Conservation (phyloP, 2,113 vertebrate species). For the Fukomys damarensis region DNA sequence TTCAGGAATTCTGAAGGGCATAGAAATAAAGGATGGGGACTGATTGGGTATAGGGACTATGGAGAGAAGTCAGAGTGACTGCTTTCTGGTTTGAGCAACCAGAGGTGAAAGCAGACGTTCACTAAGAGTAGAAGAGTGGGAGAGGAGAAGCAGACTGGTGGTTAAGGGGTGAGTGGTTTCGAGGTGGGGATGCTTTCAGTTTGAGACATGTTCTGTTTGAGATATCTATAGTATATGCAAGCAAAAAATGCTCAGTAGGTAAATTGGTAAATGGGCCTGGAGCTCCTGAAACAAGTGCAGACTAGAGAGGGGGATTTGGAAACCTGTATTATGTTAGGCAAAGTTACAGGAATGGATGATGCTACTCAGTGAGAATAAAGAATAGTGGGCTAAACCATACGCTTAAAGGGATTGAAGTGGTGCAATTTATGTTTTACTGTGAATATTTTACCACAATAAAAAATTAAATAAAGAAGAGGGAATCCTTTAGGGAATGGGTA, state of each 20-base stretch:
- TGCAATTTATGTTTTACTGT: not conserved
- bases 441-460: not conserved
- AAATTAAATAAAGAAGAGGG: not conserved
- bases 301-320: not conserved
- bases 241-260: not conserved
- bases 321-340: not conserved
- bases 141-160: not conserved
- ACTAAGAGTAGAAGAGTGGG: not conserved
- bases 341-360: not conserved
- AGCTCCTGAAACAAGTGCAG: not conserved
- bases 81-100: constrained; percentile 11
- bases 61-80: not conserved
- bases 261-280: not conserved
- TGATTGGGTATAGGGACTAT: not conserved
- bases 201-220: not conserved
- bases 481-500: not conserved
- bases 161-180: not conserved
- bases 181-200: not conserved
- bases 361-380: not conserved
- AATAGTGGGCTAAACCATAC: not conserved
- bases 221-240: not conserved
- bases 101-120: not conserved
- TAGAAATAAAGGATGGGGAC: not conserved
- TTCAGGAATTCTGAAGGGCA: not conserved
- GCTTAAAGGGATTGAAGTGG: not conserved